Evolutionary conservation across 2,888 invertebrate genomes (phyloP).

Genomic region (Sussaba pulchella): DNA sequence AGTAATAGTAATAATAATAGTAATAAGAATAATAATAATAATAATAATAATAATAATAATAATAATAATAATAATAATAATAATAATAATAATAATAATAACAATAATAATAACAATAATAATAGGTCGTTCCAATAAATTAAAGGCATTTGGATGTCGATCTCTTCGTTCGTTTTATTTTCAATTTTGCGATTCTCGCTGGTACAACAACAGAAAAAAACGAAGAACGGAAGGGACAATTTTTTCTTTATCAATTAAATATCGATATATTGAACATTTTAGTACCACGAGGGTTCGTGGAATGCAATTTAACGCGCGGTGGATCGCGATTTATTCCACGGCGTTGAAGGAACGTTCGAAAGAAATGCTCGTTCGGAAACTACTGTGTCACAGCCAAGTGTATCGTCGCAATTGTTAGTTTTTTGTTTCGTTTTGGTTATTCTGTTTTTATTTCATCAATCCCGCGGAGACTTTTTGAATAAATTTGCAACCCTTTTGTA

Average conservation of each 20-base stretch:
- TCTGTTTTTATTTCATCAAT: neutral
- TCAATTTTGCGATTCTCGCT: too few species aligned
- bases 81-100: too few species aligned
- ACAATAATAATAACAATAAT: too few species aligned
- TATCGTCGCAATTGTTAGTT: slow-evolving; percentile 31
- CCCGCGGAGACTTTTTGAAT: neutral
- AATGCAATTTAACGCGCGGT: slow-evolving; percentile 35
- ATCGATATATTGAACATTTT: slow-evolving; percentile 5
- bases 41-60: too few species aligned
- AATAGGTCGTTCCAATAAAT: too few species aligned
- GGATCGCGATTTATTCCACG: slow-evolving; percentile 28
- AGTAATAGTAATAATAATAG: too few species aligned
- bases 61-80: too few species aligned
- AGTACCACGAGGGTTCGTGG: slow-evolving; percentile 38
- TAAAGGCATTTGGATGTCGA: too few species aligned
- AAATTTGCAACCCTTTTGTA: slow-evolving; percentile 11
- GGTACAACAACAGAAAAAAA: slow-evolving; percentile 34
- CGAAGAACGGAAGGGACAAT: too few species aligned
- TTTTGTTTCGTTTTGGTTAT: slow-evolving; percentile 4
- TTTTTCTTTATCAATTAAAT: slow-evolving; percentile 13
- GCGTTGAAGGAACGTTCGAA: slow-evolving; percentile 50
- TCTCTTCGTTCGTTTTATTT: slow-evolving; percentile 18
- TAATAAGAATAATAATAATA: too few species aligned
- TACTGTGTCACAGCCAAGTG: slow-evolving; percentile 56
- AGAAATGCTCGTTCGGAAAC: slow-evolving; percentile 46